Evolutionary conservation across 2,888 invertebrate species (phyloP).

Genomic region (Laothoe populi): DNA sequence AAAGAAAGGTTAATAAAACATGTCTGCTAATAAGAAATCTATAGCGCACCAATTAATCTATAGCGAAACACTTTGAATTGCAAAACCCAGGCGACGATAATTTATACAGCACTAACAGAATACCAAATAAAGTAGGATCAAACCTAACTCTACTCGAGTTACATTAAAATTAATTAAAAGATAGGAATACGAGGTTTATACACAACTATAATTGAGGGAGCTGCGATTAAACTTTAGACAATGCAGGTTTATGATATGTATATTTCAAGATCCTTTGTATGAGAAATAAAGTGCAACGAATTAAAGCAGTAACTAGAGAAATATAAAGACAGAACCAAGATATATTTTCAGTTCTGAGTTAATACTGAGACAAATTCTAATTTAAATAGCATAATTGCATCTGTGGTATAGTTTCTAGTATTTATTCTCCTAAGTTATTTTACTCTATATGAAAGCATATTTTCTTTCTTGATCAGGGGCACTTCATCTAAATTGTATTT

Average conservation of each 20-base stretch:
- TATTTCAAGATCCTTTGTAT: too few relatives aligned
- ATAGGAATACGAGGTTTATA: not conserved
- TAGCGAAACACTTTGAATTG: not conserved
- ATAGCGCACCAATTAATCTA: not conserved
- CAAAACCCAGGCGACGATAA: not conserved
- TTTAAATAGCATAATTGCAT: too few relatives aligned
- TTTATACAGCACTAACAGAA: conserved; percentile 7
- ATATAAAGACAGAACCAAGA: too few relatives aligned
- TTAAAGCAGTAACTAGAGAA: too few relatives aligned
- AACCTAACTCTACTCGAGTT: not conserved
- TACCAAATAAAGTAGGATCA: conserved; percentile 2
- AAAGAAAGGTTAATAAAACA: not conserved
- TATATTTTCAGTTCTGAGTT: too few relatives aligned
- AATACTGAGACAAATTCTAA: too few relatives aligned
- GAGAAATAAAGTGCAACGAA: too few relatives aligned
- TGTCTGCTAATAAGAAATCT: not conserved
- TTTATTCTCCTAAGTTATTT: too few relatives aligned
- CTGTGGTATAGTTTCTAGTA: too few relatives aligned
- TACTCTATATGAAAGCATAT: too few relatives aligned
- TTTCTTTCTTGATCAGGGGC: too few relatives aligned
- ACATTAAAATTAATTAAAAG: conserved; percentile 12
- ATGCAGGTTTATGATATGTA: conserved; percentile 4
- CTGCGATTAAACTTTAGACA: not conserved
- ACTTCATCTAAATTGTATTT: too few relatives aligned
- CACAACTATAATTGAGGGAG: not conserved